phyloP scores from a whole-genome alignment of 2,797 vertebrate genomes.

The Myioborus miniatus region DNA sequence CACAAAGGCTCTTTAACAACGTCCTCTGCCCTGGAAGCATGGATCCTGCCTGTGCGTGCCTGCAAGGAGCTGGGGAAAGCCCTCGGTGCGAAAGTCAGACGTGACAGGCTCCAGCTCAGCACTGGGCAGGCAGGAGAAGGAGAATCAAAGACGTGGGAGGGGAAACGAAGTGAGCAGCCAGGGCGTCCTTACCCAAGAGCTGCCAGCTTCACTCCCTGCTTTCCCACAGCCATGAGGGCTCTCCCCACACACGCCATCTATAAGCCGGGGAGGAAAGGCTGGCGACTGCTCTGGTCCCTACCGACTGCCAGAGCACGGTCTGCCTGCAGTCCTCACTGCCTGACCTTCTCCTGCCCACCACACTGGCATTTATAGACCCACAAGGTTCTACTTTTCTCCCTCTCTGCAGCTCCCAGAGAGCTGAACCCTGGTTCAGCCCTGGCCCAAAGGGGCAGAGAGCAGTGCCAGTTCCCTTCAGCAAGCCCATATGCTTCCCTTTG shows the following conservation, averaged over 20 bases:
- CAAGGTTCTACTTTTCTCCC: not conserved
- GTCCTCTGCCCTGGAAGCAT: constrained; percentile 66
- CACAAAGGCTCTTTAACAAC: constrained; percentile 73
- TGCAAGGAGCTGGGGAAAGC: constrained; percentile 2
- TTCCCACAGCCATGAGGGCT: not conserved
- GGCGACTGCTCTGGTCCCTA: not conserved
- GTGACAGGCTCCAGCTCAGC: constrained; percentile 63
- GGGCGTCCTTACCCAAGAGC: not conserved
- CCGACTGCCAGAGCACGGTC: not conserved
- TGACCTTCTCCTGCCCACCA: not conserved
- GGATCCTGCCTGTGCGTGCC: not conserved
- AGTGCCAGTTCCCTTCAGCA: not conserved
- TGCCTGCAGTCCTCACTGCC: not conserved
- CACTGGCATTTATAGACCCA: not conserved
- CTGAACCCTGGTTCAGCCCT: not conserved
- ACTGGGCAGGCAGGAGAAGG: constrained; percentile 15
- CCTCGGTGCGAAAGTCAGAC: not conserved
- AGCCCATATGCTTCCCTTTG: not conserved
- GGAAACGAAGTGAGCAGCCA: not conserved
- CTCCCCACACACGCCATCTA: not conserved
- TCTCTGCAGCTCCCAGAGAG: not conserved
- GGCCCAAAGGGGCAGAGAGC: not conserved
- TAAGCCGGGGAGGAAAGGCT: accelerated
- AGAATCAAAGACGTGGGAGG: constrained; percentile 36
- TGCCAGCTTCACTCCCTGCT: not conserved